Evolutionary conservation across 37 sponge, comb jelly and placozoan species (phyloP).

Genomic region (Cladorhizidae sp.): DNA sequence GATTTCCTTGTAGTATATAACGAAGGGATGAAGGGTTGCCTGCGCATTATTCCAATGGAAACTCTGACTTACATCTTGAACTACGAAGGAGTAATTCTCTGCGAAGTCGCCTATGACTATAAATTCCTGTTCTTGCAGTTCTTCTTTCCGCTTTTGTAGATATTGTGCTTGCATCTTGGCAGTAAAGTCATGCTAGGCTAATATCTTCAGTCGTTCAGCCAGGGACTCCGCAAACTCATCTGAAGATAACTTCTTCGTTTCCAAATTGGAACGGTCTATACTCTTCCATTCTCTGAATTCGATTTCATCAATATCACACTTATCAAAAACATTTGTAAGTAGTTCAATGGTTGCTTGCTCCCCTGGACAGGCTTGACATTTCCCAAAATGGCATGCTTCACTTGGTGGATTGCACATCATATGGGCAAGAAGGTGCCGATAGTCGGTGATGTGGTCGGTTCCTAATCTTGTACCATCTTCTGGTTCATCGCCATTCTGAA

Average conservation of each 20-base stretch:
- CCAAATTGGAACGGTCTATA: not conserved
- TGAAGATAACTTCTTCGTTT: not conserved
- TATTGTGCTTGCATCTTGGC: not conserved
- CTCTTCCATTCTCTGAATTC: not conserved
- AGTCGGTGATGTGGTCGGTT: not conserved
- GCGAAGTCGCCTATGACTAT: no score
- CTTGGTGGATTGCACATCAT: constrained; percentile 2
- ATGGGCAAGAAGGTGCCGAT: constrained; percentile 10
- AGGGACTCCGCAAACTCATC: not conserved
- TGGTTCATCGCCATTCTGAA: no score
- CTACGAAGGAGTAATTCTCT: no score
- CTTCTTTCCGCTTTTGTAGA: no score
- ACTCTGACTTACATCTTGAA: not conserved
- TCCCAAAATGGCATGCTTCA: not conserved
- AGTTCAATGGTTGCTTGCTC: not conserved
- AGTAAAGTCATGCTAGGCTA: no score
- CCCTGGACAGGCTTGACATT: constrained; percentile 1
- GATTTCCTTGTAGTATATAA: constrained; percentile 1
- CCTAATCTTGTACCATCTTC: no score
- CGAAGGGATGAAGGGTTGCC: no score
- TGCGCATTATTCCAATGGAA: not conserved
- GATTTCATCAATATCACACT: not conserved
- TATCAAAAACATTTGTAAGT: constrained; percentile 6
- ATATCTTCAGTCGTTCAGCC: no score
- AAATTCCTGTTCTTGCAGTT: no score